Evolutionary conservation across 2,888 invertebrate species (phyloP).

Genomic region (Nebria salina): DNA sequence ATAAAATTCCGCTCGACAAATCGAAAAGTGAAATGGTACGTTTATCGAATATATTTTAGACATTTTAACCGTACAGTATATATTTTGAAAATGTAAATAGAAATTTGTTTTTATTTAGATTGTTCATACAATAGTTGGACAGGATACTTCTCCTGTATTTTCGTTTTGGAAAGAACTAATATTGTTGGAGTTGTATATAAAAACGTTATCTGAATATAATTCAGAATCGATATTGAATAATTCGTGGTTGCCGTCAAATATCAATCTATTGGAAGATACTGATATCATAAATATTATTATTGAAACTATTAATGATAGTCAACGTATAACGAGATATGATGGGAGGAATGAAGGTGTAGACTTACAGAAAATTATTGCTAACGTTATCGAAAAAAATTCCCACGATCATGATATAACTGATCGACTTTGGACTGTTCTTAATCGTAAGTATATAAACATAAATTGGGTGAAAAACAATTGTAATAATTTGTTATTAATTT

Average conservation of each 20-base stretch:
- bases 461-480: no score
- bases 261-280: constrained; percentile 1
- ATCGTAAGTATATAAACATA: constrained; percentile 13
- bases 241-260: constrained; percentile 28
- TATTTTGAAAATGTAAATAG: not conserved
- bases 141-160: constrained; percentile 48
- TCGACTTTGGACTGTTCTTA: constrained; percentile 31
- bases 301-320: constrained; percentile 10
- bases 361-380: constrained; percentile 27
- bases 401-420: constrained; percentile 37
- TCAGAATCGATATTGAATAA: constrained; percentile 25
- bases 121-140: constrained; percentile 50
- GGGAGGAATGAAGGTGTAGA: constrained; percentile 5
- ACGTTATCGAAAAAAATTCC: constrained; percentile 6
- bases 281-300: constrained; percentile 27
- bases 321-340: constrained; percentile 19
- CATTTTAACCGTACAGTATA: no score
- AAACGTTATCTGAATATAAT: constrained; percentile 33
- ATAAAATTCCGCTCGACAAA: constrained; percentile 43
- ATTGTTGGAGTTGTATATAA: constrained; percentile 45
- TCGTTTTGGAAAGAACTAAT: constrained; percentile 49
- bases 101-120: constrained; percentile 45
- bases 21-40: constrained; percentile 48
- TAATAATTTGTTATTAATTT: constrained; percentile 34
- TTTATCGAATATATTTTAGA: not conserved